These are phyloP conservation scores for Apoderus coryli DNA, from an alignment of 2,888 invertebrate genomes.

Conservation along the genomic window DNA sequence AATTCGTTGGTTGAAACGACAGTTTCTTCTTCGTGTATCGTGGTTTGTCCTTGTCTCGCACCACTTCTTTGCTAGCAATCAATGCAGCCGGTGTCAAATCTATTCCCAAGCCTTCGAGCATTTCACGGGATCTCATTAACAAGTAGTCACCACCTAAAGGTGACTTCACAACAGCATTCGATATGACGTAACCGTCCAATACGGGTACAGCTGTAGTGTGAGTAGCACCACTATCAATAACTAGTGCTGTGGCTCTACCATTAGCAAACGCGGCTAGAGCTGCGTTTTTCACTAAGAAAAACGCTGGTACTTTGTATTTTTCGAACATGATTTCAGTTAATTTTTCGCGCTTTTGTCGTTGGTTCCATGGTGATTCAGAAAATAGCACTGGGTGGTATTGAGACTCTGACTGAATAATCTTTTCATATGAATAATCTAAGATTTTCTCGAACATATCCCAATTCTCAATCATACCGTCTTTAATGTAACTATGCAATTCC, in stretches of 20 bases:
- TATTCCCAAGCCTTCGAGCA: slow-evolving; percentile 39
- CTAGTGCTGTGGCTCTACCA: slow-evolving; percentile 73
- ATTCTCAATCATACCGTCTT: slow-evolving; percentile 97
- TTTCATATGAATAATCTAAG: slow-evolving; percentile 84
- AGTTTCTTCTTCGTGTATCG: slow-evolving; percentile 64
- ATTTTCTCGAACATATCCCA: slow-evolving; percentile 98
- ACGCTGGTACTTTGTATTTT: slow-evolving; percentile 96
- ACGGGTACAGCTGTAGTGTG: slow-evolving; percentile 98
- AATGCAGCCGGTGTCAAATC: slow-evolving; percentile 44
- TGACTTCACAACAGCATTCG: slow-evolving; percentile 89
- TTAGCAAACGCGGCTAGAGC: slow-evolving; percentile 96
- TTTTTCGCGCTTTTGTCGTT: slow-evolving; percentile 82
- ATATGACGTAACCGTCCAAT: slow-evolving; percentile 80
- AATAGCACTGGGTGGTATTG: slow-evolving; percentile 94
- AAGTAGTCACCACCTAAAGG: slow-evolving; percentile 95
- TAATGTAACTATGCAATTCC: slow-evolving; percentile 88
- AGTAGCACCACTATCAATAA: slow-evolving; percentile 93
- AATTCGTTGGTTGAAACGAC: slow-evolving; percentile 68
- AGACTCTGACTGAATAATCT: slow-evolving; percentile 87
- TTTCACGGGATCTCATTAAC: slow-evolving; percentile 44
- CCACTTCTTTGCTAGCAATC: slow-evolving; percentile 71
- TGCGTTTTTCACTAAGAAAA: slow-evolving; percentile 95
- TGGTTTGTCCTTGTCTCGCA: slow-evolving; percentile 79
- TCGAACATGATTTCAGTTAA: slow-evolving; percentile 96
- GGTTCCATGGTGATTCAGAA: slow-evolving; percentile 97